Evolutionary conservation across 2,113 vertebrate species (phyloP).

Genomic region (Poicephalus gulielmi): DNA sequence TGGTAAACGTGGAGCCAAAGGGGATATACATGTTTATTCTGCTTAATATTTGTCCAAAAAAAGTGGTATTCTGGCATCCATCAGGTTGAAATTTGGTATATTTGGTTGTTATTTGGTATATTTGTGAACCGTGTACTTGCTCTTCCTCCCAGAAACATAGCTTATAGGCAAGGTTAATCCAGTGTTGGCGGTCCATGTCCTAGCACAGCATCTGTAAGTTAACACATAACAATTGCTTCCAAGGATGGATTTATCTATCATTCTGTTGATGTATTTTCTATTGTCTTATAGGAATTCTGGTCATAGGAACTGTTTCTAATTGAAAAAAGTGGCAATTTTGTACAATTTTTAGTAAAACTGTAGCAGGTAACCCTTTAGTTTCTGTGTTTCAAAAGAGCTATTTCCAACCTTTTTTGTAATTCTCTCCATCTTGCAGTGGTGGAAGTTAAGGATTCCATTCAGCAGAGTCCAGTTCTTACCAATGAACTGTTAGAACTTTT

Average conservation of each 20-base stretch:
- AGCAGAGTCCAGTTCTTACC: conserved; percentile 35
- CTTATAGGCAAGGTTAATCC: conserved; percentile 99
- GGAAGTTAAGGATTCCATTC: conserved; percentile 69
- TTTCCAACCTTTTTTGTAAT: conserved; percentile 74
- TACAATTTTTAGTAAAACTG: conserved; percentile 68
- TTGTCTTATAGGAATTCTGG: conserved; percentile 80
- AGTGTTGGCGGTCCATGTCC: conserved; percentile 96
- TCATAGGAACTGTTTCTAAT: conserved; percentile 72
- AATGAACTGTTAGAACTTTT: conserved; percentile 23
- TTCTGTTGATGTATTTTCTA: conserved; percentile 82
- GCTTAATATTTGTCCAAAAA: conserved; percentile 67
- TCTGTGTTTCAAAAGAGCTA: conserved; percentile 74
- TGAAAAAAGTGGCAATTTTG: conserved; percentile 62
- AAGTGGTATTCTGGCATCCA: conserved; percentile 76
- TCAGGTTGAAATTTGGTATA: conserved; percentile 78
- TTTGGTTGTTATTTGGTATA: conserved; percentile 80
- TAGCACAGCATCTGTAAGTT: conserved; percentile 99
- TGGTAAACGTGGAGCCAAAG: conserved; percentile 75
- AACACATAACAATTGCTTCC: conserved; percentile 91
- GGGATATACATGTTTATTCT: conserved; percentile 71
- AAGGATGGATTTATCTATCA: conserved; percentile 91
- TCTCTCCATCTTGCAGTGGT: conserved; percentile 68
- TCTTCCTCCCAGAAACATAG: conserved; percentile 99
- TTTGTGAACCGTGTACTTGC: conserved; percentile 99
- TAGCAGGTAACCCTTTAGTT: conserved; percentile 70